Percentiles rank a stretch among this genome's conserved stretches.
These are phyloP conservation scores for Pseudonaja textilis DNA, from an alignment of 2,113 vertebrate genomes.

Conservation along the genomic window DNA sequence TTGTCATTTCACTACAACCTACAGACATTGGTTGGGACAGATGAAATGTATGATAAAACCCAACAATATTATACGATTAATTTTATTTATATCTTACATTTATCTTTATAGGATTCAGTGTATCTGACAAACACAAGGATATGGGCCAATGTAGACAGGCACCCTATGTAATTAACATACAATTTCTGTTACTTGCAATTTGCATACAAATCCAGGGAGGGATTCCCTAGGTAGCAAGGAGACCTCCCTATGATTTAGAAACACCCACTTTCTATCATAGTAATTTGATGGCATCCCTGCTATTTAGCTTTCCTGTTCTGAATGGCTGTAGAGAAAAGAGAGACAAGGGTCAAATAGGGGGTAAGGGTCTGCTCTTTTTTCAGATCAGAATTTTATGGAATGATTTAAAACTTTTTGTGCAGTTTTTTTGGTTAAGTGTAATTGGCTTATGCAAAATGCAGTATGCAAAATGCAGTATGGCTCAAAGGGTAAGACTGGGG, in stretches of 20 bases:
- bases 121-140: not conserved
- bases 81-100: not conserved
- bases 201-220: constrained; percentile 49
- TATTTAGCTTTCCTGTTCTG: constrained; percentile 1
- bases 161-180: constrained; percentile 23
- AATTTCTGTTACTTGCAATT: constrained; percentile 50
- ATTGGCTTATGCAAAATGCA: rapidly evolving
- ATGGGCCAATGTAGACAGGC: constrained; percentile 46
- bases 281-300: not conserved
- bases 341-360: not conserved
- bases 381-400: not conserved
- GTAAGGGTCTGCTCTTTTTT: not conserved
- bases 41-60: not conserved
- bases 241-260: constrained; percentile 45
- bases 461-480: not conserved
- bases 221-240: constrained; percentile 35
- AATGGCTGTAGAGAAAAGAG: constrained; percentile 35
- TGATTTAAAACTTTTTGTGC: rapidly evolving
- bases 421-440: not conserved
- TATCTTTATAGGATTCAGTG: not conserved
- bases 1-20: constrained; percentile 23
- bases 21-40: not conserved
- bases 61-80: not conserved
- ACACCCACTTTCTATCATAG: constrained; percentile 27
- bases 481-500: constrained; percentile 22